Conservation (phyloP, 1,140 invertebrate genomes). For the Frieseomelitta varia region DNA sequence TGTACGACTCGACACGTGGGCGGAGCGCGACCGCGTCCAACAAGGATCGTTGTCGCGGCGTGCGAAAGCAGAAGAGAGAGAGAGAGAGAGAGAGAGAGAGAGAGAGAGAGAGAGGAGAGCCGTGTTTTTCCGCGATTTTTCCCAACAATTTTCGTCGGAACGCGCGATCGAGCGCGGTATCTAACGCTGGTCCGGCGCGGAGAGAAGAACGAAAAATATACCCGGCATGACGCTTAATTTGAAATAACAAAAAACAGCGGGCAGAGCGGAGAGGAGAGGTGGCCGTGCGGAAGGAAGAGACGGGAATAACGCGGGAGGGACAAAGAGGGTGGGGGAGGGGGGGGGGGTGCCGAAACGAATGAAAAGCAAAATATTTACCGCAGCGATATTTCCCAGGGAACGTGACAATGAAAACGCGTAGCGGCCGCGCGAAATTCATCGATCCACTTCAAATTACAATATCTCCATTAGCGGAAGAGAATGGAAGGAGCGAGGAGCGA, state of each 20-base stretch:
- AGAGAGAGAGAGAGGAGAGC: neutral
- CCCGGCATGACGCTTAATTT: neutral
- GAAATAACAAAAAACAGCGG: neutral
- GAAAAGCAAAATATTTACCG: slow-evolving; percentile 24
- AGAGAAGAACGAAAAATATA: neutral
- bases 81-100: neutral
- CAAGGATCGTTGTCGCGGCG: neutral
- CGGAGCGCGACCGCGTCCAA: neutral
- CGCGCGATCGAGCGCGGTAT: neutral
- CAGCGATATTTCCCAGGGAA: neutral
- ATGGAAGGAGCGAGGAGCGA: neutral
- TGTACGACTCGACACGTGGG: slow-evolving; percentile 18
- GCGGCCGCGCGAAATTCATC: neutral
- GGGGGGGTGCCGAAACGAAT: too few relatives aligned
- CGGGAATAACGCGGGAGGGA: neutral
- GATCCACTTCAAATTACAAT: slow-evolving; percentile 33
- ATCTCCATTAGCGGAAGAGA: slow-evolving; percentile 37
- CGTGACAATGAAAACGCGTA: slow-evolving; percentile 24
- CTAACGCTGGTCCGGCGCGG: neutral
- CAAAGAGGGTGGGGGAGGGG: too few relatives aligned
- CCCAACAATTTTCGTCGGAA: neutral
- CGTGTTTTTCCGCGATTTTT: neutral
- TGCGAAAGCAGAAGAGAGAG: neutral
- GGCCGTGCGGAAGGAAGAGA: neutral
- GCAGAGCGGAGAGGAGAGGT: too few relatives aligned